Conservation (phyloP, 23 tunicate species). For the Halocynthia roretzi region DNA sequence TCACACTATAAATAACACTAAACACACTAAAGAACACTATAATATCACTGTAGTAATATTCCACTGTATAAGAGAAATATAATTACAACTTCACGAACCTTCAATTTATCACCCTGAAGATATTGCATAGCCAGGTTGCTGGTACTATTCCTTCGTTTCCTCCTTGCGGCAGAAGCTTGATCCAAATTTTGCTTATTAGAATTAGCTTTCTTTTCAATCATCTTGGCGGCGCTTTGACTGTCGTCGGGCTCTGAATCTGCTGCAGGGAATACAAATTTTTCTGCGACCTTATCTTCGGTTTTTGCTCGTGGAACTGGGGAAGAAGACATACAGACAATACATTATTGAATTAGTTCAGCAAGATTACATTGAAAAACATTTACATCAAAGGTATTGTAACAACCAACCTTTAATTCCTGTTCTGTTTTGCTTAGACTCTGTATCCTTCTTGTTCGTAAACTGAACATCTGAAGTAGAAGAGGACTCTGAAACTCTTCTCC, state of each 20-base stretch:
- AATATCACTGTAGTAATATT: neutral
- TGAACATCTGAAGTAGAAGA: conserved; percentile 21
- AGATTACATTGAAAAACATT: neutral
- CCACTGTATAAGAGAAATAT: neutral
- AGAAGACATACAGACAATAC: neutral
- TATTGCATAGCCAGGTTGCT: conserved; percentile 16
- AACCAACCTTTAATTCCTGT: conserved; percentile 4
- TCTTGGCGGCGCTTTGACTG: conserved; percentile 4
- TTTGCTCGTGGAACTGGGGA: neutral
- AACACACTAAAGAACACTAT: neutral
- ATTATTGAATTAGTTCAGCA: neutral
- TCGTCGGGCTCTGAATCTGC: conserved; percentile 24
- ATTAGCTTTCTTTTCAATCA: neutral
- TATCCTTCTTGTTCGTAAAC: neutral
- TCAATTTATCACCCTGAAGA: conserved; percentile 37
- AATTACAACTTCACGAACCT: conserved; percentile 6
- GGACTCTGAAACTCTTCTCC: conserved; percentile 24
- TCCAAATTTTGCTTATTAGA: neutral
- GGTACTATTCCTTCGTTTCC: conserved; percentile 18
- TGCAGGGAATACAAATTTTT: neutral
- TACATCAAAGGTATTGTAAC: neutral
- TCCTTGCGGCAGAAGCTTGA: neutral
- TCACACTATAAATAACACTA: neutral
- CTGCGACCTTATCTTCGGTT: neutral
- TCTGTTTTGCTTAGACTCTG: neutral